Base-by-base conservation (phyloP, 2,888 invertebrate species). In the Prosapia bicincta region DNA sequence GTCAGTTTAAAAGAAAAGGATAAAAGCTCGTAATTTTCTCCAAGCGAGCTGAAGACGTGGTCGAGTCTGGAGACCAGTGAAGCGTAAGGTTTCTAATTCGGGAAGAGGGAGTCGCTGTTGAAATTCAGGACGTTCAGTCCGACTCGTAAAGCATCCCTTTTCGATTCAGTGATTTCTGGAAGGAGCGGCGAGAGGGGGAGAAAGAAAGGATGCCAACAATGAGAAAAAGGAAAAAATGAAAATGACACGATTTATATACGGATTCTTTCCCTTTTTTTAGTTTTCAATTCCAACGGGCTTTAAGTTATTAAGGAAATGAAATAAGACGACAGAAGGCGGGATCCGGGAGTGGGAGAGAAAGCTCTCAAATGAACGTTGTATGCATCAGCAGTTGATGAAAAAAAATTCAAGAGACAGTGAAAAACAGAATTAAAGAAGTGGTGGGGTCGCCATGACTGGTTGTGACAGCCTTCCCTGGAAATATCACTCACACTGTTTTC, bases 261-360 rank as follows among this genome's bases (percentile, higher is more conserved):
- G 69, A 70, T 43, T 54, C 54, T 76, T 76, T 73, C 72, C 76
- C 30, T 72, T 72, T 66, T 54, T 20, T 54, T 54, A 54, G 54
- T 54, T 76, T 76, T 76, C 76, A 76, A 76, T 76, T 76, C 72
- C 76, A 69, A 72, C 69, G 73, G 69, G 76, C 67, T 72, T 76
- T 76, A 76, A 76, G 76, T 76, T 76, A 76, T 76, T 76, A 76
- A 76, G 76, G 70, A 73, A 76, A 76, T 76, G 76, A 76, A 73
- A 72, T 76, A 76, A 73, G 76, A 76, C 73, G 76, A 68, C 65
- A 25, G 76, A 72, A 67, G 66, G 23, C 69, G 26, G 71, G 30
- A 68, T 69, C 66, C 54, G 71, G 26, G 65, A 72, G 65, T 73
- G 28, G 66, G 69, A 77, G 71, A 72, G 71, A 76, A 32, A 66